Evolutionary conservation across 2,888 invertebrate species (phyloP), one percentile per base, ranked within the genome.

Genomic region (Pammene aurita): DNA sequence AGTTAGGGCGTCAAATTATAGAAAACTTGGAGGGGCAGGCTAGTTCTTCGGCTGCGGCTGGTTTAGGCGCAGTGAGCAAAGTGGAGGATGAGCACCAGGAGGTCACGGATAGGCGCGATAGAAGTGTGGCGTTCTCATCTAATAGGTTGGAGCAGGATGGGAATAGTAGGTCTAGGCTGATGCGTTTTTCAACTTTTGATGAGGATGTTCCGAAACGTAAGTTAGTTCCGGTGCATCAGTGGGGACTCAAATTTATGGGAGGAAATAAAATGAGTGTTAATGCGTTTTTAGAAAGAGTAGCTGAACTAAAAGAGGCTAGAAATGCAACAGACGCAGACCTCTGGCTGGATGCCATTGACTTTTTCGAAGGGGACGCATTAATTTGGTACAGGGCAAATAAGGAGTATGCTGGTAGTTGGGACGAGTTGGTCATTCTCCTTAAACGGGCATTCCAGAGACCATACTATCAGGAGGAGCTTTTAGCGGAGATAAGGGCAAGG

Each of bases 231-330:
- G n/a, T 60, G n/a, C n/a, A 9, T 38, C 38, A 38, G 9, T 38
- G 38, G 38, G 38, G 38, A 9, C 9, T 38, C 7, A 38, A 38
- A n/a, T 60, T 60, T 35, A 18, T 46, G 1, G 60, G 60, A 5
- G 10, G n/a, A 13, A 48, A n/a, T 48, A 58, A 13, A n/a, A 26
- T 48, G 4, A 60, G 60, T 46, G 14, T 60, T 7, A 60, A 60
- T 60, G 60, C 60, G 0, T 60, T 60, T 18, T 7, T 60, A 0
- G 60, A 60, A 13, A 26, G 60, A 9, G 35, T 60, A 7, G 9
- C 26, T 0, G 60, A 60, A 10, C 34, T 60, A 13, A 57, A 57
- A 13, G 57, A 57, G 9, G 57, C 57, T 4, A 42, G 57, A 13
- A 57, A 57, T 13, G 42, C 57, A 1, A 42, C 57, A 5, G 57